Evolutionary conservation across 2,888 invertebrate genomes (phyloP), one percentile per base, ranked within the genome.

Genomic region (Meteorus cinctellus): DNA sequence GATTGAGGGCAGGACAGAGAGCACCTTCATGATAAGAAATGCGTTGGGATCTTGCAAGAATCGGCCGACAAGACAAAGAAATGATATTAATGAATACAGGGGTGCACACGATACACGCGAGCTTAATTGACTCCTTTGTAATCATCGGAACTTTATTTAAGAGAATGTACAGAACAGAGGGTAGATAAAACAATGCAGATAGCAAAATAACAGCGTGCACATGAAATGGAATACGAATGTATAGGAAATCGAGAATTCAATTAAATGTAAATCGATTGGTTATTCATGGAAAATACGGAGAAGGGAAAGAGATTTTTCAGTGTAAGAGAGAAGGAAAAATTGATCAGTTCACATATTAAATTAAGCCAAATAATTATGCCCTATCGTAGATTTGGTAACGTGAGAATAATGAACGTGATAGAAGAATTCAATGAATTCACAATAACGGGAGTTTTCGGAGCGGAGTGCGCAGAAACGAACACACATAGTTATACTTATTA

Each of bases 341-440:
- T 70, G 77, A 80, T 78, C 75, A 81, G 84, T 83, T 83, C 82
- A 82, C 87, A 85, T 87, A 87, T 81, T 87, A 87, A 85, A 67
- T 72, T 86, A 87, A 86, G 85, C 82, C 78, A 83, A 80, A 78
- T 81, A 84, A 84, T 81, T 82, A 75, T 77, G 76, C 82, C 82
- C 80, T 41, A 41, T 41, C 12, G 41, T 41, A 41, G 84, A 83
- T 75, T 79, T 80, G 85, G 86, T 84, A 81, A 19, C 59, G 62
- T 19, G 36, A 45, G 34, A 72, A 19, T 24, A 29, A 27, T 19
- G 63, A 41, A 45, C 41, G 72, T 76, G 74, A 74, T 36, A 71
- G 66, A 76, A 78, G 76, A 80, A 75, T 74, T 36, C 0, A 8
- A 41, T 41, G 1, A 8, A 41, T 2, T 41, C 41, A 41, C 6